Evolutionary conservation across 2,888 invertebrate genomes (phyloP).

Genomic region (Mycalesis mineus): DNA sequence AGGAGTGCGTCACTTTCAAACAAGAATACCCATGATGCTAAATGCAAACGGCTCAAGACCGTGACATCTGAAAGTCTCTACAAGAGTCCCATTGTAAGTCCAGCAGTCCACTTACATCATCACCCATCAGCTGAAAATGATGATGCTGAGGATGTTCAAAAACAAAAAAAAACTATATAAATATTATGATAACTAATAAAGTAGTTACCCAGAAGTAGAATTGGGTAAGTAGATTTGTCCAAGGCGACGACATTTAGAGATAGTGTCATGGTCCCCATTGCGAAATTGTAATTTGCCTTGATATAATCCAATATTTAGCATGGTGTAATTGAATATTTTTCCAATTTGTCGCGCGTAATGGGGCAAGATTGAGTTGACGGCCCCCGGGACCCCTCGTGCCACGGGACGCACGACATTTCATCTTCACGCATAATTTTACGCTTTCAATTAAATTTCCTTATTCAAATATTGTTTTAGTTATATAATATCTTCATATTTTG

Average conservation of each 20-base stretch:
- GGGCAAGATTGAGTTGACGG: slow-evolving; percentile 78
- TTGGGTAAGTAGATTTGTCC: slow-evolving; percentile 15
- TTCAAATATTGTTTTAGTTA: slow-evolving; percentile 26
- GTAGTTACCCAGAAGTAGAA: neutral
- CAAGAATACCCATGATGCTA: too few relatives aligned
- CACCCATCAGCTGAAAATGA: too few relatives aligned
- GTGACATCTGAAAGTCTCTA: too few relatives aligned
- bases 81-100: too few relatives aligned
- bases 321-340: slow-evolving; percentile 78
- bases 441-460: slow-evolving; percentile 40
- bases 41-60: too few relatives aligned
- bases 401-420: slow-evolving; percentile 31
- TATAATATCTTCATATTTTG: neutral
- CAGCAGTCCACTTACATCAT: too few relatives aligned
- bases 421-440: slow-evolving; percentile 47
- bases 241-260: slow-evolving; percentile 21
- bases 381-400: slow-evolving; percentile 40
- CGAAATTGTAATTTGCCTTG: slow-evolving; percentile 74
- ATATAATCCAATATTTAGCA: slow-evolving; percentile 78
- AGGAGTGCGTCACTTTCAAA: too few relatives aligned
- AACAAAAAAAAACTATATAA: too few relatives aligned
- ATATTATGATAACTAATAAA: too few relatives aligned
- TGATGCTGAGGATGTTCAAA: too few relatives aligned
- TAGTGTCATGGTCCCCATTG: slow-evolving; percentile 55
- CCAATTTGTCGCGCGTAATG: slow-evolving; percentile 78